Percentiles rank a stretch among this genome's conserved stretches.
Evolutionary conservation across 2,113 vertebrate genomes (phyloP).

Genomic region (western clawed frog (Xenopus tropicalis)): UCB_Xtro_10.0 CM004450.2:120355001-120355500

Average conservation of each 20-base stretch:
- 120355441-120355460: too few relatives aligned
- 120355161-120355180: background rate
- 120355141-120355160: too few relatives aligned
- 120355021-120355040: background rate
- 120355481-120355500: too few relatives aligned
- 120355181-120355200: background rate
- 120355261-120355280: background rate
- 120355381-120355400: too few relatives aligned
- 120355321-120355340: too few relatives aligned
- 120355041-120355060: background rate
- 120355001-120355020: background rate
- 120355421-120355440: too few relatives aligned
- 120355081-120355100: background rate
- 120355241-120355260: constrained; percentile 3
- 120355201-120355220: background rate
- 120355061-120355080: background rate
- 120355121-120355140: background rate
- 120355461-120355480: too few relatives aligned
- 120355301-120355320: background rate
- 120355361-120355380: too few relatives aligned
- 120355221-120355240: background rate
- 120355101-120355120: constrained; percentile 13
- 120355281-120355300: constrained; percentile 7
- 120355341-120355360: too few relatives aligned
- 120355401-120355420: too few relatives aligned